Base-by-base conservation (phyloP, 1,140 invertebrate species). In the Protaetia brevitarsis region DNA sequence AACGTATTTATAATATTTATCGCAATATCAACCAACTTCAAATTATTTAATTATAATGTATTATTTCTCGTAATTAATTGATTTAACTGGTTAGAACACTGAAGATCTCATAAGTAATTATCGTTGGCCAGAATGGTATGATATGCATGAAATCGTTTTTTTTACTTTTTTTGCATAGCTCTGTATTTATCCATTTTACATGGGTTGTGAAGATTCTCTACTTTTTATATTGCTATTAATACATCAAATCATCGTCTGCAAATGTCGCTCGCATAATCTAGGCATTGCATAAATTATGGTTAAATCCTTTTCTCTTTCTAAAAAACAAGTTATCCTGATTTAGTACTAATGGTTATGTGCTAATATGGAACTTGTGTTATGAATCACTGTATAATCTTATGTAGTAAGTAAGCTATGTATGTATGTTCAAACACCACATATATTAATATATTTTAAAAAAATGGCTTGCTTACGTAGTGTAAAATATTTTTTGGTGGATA, bases 231-330 rank as follows among this genome's bases (percentile, higher is more conserved):
- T 0, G n/a, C 10, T 16, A 16, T 13, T 37, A 3, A 37, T 7
- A 5, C 34, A 37, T 37, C 16, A 37, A 37, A n/a, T n/a, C 34
- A 37, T 37, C 1, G 34, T 37, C 16, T 51, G 21, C 6, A 51
- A 51, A 51, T 51, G 41, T 51, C 41, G 41, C 41, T 51, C 41
- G 41, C 19, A 51, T 51, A 51, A 51, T 19, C 10, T 19, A 23
- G 2, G 6, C 7, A 8, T 51, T 51, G 21, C 21, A 16, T 23
- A 23, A 51, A 51, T 8, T 51, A 10, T 23, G 21, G 13, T n/a
- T n/a, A 10, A 23, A 7, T 10, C 26, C 41, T 23, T 19, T 51
- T 51, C 41, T 21, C 41, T 23, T 5, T 19, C 21, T 19, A 16
- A 41, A 41, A 41, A 16, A 41, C n/a, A 11, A 16, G 37, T 41